Evolutionary conservation across 2,797 vertebrate genomes (phyloP).

Genomic region (Semotilus atromaculatus): DNA sequence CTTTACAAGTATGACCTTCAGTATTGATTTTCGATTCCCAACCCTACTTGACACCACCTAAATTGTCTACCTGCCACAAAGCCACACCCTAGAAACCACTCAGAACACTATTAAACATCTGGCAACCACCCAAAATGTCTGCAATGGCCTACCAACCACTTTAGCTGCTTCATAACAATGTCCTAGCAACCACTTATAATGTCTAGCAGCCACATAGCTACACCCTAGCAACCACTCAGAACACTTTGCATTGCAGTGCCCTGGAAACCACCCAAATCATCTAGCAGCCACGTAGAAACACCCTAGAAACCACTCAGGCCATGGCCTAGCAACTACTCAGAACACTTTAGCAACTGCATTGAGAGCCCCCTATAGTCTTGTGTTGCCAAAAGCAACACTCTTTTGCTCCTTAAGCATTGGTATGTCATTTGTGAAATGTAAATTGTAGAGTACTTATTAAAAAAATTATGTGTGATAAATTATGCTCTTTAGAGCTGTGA

Average conservation of each 20-base stretch:
- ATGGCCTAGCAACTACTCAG: not conserved
- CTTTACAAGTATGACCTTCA: too few relatives aligned
- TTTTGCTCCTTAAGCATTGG: not conserved
- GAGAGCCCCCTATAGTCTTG: not conserved
- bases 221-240: not conserved
- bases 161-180: not conserved
- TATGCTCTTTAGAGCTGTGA: slow-evolving; percentile 22
- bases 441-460: not conserved
- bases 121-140: not conserved
- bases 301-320: not conserved
- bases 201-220: not conserved
- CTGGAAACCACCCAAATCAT: not conserved
- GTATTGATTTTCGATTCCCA: too few relatives aligned
- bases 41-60: too few relatives aligned
- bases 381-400: not conserved
- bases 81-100: not conserved
- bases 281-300: not conserved
- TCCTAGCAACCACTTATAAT: not conserved
- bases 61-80: too few relatives aligned
- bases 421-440: slow-evolving; percentile 1
- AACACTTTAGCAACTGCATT: not conserved
- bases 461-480: slow-evolving; percentile 15
- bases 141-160: not conserved
- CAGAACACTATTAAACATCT: not conserved
- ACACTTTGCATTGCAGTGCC: not conserved